phyloP scores from a whole-genome alignment of 2,888 invertebrate species.

The Phrixothrix hirtus region DNA sequence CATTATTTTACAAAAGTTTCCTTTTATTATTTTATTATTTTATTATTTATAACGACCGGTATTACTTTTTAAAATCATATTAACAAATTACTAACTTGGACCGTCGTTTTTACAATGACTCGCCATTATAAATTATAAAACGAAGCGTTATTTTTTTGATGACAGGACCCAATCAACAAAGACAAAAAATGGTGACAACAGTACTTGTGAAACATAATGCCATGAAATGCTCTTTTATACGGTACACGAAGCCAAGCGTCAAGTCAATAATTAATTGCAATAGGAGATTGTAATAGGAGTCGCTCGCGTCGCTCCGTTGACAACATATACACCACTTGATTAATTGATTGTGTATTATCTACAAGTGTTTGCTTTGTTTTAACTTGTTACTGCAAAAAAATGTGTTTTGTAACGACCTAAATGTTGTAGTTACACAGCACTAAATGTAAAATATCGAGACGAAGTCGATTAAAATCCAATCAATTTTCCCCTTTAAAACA shows the following conservation, averaged over 20 bases:
- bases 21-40: too few relatives aligned
- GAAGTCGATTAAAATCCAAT: too few relatives aligned
- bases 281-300: conserved; percentile 40
- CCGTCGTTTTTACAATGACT: conserved; percentile 10
- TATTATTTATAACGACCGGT: too few relatives aligned
- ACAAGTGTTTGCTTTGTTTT: conserved; percentile 37
- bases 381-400: conserved; percentile 26
- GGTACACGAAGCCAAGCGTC: conserved; percentile 29
- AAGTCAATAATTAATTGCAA: conserved; percentile 46
- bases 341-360: conserved; percentile 44
- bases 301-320: conserved; percentile 38
- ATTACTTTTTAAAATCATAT: too few relatives aligned
- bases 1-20: conserved; percentile 11
- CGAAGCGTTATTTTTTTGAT: neutral
- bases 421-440: too few relatives aligned
- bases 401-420: conserved; percentile 19
- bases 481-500: too few relatives aligned
- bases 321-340: conserved; percentile 42
- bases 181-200: conserved; percentile 12
- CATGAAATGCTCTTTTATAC: conserved; percentile 23
- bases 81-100: too few relatives aligned
- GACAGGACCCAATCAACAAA: conserved; percentile 1
- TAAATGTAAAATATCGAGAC: too few relatives aligned
- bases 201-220: conserved; percentile 23
- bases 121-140: conserved; percentile 1